Base-by-base conservation (phyloP, 2,888 invertebrate genomes). In the Catocala fraxini region DNA sequence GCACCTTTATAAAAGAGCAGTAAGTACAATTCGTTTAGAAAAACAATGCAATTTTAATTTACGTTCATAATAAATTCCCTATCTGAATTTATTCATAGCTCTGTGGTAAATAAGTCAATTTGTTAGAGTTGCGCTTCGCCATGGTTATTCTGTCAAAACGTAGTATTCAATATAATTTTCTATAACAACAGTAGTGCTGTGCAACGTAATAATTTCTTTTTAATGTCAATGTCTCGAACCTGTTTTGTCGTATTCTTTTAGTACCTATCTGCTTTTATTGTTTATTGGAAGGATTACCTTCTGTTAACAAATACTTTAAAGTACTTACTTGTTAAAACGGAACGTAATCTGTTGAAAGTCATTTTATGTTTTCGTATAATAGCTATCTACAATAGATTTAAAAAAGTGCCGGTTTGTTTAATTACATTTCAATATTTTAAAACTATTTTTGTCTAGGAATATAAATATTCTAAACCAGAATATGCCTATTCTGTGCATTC, bases 101-200 rank as follows among this genome's bases (percentile, higher is more conserved):
- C 25, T 9, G 10, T 15, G 57, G 39, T 13, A 45, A 57, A 43
- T 51, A 51, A 57, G 12, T 57, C 12, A 57, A 51, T 57, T 51
- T 39, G 39, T 15, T 54, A 59, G 52, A 63, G 65, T 54, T 61
- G 64, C 68, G 57, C 61, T 63, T 53, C 25, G 25, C n/a, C 41
- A 34, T 12, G 10, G 25, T 46, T 9, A 15, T 43, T 53, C 35
- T 46, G 51, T 70, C 51, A 57, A 59, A 70, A 63, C 58, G 59
- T 47, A 34, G 5, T 25, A 64, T 51, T 63, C 34, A 51, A 61
- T 34, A 56, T 57, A 63, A 4, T 56, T 45, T 47, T 48, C 48
- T 48, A 34, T 46, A 46, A 51, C 33, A 51, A 51, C 51, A 39
- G 34, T 7, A 42, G 43, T 3, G 48, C 25, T 48, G 5, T 48